Base-by-base conservation (phyloP, 2,888 invertebrate species). In the Acrocyrtus sp. region DNA sequence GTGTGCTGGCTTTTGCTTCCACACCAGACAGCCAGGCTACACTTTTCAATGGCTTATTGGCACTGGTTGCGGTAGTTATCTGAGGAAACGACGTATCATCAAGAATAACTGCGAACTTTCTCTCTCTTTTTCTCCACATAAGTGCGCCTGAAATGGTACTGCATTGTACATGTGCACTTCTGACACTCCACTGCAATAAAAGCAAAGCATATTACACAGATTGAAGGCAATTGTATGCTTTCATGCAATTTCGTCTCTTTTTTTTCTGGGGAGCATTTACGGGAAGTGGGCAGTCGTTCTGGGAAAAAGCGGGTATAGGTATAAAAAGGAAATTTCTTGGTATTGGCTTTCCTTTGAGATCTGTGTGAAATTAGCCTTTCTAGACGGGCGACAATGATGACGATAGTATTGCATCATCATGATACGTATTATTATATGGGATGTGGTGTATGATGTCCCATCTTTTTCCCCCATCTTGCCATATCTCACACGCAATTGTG, bases 401-500 rank as follows among this genome's bases (percentile, higher is more conserved):
- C 50, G n/a, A 21, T 12, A 27, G 47, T 48, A 61, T 51, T 51
- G 61, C 51, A 50, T 39, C 50, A 61, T 48, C 12, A 5, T 34
- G n/a, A n/a, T n/a, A n/a, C n/a, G 21, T 26, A 51, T 8, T 22
- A 34, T 34, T 34, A 34, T 34, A 34, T 34, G 12, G 34, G 5
- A 12, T 34, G 34, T 34, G 34, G 34, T 34, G 12, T 34, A 15
- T 45, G 56, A 39, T 21, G n/a, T 5, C 48, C 22, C 47, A 47
- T 47, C 47, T 43, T 60, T 6, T 45, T 8, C 6, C 27, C 5
- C 17, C 51, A 43, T 63, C 53, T 27, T 27, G 5, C 62, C 62
- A 62, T 47, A 78, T 75, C 75, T 72, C 77, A 75, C 78, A 77
- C 75, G 74, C 74, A 74, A 74, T 77, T 74, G 74, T 75, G 72